A percentile compares a stretch with the other conserved stretches of the same genome.
Conservation (phyloP, 2,113 vertebrate species). For the Pelecanus crispus region DNA sequence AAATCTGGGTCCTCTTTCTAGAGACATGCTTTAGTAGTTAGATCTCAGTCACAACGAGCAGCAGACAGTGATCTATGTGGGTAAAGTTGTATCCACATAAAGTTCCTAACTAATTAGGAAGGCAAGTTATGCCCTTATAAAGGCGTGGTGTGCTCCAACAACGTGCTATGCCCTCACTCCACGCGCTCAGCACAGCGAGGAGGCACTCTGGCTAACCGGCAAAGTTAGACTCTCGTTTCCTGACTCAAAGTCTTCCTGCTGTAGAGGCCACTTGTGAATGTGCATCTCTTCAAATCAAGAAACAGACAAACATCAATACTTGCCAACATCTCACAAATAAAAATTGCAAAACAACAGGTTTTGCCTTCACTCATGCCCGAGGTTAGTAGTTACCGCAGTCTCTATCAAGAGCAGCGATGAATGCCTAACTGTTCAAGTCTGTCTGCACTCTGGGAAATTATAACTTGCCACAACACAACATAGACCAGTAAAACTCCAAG, state of each 20-base stretch:
- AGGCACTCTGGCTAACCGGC: background rate
- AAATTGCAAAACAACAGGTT: background rate
- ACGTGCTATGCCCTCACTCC: background rate
- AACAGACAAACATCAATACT: background rate
- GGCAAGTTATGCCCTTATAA: background rate
- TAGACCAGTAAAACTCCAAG: background rate
- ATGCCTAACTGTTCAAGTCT: background rate
- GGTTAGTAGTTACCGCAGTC: background rate
- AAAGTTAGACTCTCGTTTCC: background rate
- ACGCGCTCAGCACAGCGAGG: accelerated
- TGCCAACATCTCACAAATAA: background rate
- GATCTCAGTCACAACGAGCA: background rate
- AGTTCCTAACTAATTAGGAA: background rate
- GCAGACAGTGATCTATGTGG: background rate
- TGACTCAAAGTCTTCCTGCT: background rate
- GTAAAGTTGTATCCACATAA: background rate
- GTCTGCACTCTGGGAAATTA: background rate
- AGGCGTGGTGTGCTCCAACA: background rate
- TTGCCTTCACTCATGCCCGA: background rate
- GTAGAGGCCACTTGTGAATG: background rate
- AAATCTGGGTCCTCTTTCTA: background rate
- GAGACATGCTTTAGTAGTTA: background rate
- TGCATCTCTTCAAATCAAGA: background rate
- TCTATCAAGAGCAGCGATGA: background rate
- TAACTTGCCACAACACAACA: background rate